Base-by-base conservation (phyloP, 2,113 vertebrate genomes). In the Centropus bengalensis region DNA sequence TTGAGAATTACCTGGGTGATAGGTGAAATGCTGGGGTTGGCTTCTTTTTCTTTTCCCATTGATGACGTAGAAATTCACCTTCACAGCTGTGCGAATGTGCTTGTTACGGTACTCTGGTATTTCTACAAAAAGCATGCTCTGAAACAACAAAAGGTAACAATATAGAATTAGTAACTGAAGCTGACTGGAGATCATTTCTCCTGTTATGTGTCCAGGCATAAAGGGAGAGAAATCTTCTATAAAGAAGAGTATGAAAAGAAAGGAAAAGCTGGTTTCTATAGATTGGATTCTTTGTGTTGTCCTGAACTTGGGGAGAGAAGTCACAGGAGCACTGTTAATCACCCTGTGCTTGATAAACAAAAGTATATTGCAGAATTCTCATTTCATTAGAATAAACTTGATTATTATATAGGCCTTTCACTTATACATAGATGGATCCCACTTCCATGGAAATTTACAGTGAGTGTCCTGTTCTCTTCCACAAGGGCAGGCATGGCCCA, bases 121-220 rank as follows among this genome's bases (percentile, higher is more conserved):
- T 95, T 99, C 99, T 62, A 99, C 99, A 56, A 99, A 99, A 63
- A 99, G 98, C 98, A 99, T 98, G 88, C 97, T 99, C 99, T 99
- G 91, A 49, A 98, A 98, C 6, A 58, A 56, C 15, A 18, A 71
- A 36, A 74, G 59, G 73, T 24, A 5, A 85, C 63, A 81, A 2
- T 7, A 8, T 0, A 52, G 14, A 5, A 4, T 95, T 3, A 93
- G 36, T 45, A 38, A 14, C 49, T 5, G 30, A 14, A n/a, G 24
- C 58, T 54, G n/a, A 7, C 30, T 5, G 1, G 22, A 66, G 33
- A 3, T 1, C 36, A 58, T 27, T 40, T 80, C 20, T 28, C 51
- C 33, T 13, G 16, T 24, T 18, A 17, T 1, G 3, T 0, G 2
- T 6, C 18, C 67, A 66, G 71, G 24, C 6, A 27, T 0, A 20